Percentiles rank a stretch among this genome's conserved stretches.
These are phyloP conservation scores for Falco columbarius DNA, from an alignment of 2,797 vertebrate species.

Conservation along the genomic window DNA sequence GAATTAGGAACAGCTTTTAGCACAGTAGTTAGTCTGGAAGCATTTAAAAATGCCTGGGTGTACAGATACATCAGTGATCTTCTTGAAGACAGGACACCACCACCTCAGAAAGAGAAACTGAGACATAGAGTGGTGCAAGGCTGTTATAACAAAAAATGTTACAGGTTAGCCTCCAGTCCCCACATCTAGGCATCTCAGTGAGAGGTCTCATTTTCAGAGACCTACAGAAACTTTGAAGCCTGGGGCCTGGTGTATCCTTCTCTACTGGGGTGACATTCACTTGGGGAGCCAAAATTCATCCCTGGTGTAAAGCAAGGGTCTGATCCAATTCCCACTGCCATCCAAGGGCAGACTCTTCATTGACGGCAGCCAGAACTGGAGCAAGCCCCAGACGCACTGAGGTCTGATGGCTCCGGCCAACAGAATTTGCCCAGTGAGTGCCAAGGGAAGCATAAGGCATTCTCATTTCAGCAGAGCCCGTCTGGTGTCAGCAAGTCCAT, in stretches of 20 bases:
- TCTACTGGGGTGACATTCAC: background rate
- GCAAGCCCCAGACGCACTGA: background rate
- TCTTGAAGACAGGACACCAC: background rate
- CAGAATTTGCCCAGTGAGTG: background rate
- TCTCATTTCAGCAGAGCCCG: constrained; percentile 13
- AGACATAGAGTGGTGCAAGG: background rate
- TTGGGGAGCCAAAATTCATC: background rate
- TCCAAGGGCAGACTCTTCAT: constrained; percentile 43
- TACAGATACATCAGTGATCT: background rate
- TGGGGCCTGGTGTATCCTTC: background rate
- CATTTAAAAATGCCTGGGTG: background rate
- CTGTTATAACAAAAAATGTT: background rate
- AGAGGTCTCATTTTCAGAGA: background rate
- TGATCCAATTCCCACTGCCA: background rate
- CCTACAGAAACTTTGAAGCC: background rate
- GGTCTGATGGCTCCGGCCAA: background rate
- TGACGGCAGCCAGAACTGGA: constrained; percentile 13
- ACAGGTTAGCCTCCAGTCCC: background rate
- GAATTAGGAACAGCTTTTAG: background rate
- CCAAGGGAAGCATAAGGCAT: constrained; percentile 56
- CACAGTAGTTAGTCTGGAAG: background rate
- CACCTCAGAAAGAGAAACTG: background rate
- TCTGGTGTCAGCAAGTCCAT: constrained; percentile 41
- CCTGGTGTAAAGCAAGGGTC: background rate
- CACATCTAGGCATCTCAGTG: background rate